Base-by-base conservation (phyloP, 2,888 invertebrate species). In the Leptopilina drosophilae region DNA sequence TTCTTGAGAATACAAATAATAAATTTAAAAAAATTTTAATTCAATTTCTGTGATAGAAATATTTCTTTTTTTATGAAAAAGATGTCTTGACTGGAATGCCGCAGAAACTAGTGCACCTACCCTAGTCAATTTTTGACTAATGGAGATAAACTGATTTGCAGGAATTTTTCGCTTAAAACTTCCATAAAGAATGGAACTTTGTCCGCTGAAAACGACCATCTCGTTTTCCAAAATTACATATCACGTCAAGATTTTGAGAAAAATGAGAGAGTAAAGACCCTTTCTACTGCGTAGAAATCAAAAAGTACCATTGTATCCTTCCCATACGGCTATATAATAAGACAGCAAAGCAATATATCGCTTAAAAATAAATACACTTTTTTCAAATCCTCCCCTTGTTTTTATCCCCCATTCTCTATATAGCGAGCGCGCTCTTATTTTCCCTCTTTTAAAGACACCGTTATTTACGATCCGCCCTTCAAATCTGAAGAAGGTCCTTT, bases 391-490 rank as follows among this genome's bases (percentile, higher is more conserved):
- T 62, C 20, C 62, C n/a, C 46, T 9, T n/a, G n/a, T 59, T 59
- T 59, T n/a, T 33, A 33, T 33, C 33, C 33, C 62, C 33, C 14
- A 64, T 64, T 64, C 64, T 33, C 26, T 14, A 33, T 33, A 33
- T 9, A 49, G 33, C 64, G 14, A 64, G 2, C 15, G 33, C 40
- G 14, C 12, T 64, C 33, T 64, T 64, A 64, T 64, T 64, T 64
- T 64, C 64, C 14, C 20, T 33, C 33, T 64, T 33, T 40, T 64
- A 14, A 64, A 64, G 40, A 33, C 64, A 64, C 64, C 15, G 15
- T 64, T 64, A 64, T 64, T 64, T 64, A 64, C 64, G 64, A 64
- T 14, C 40, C 40, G 33, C 64, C 40, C 33, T 14, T 33, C 64
- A 26, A 40, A 33, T 64, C 64, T 64, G 33, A 40, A 33, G 64